Conservation (phyloP, 2,888 invertebrate genomes). For the Vannuccia rotundouncinata region DNA sequence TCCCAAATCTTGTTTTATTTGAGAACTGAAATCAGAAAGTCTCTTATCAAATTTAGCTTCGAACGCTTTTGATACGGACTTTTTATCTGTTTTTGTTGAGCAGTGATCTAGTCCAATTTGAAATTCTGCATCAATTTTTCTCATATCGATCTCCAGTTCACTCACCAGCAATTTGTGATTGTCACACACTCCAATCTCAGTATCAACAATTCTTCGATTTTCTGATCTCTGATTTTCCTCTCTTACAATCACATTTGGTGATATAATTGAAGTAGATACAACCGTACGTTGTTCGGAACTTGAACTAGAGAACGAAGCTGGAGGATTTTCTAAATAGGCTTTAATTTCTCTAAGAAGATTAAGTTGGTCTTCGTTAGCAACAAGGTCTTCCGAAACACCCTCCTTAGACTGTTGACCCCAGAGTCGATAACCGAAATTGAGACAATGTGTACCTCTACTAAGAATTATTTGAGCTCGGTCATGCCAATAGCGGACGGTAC, state of each 20-base stretch:
- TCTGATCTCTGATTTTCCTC: too few species aligned
- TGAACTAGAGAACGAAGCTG: too few species aligned
- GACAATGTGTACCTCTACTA: not conserved
- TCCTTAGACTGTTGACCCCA: not conserved
- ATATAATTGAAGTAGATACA: too few species aligned
- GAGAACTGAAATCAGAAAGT: not conserved
- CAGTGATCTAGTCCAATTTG: not conserved
- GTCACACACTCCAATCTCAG: too few species aligned
- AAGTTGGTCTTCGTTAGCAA: not conserved
- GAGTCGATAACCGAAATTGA: not conserved
- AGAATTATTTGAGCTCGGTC: not conserved
- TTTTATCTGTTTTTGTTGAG: not conserved
- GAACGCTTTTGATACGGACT: not conserved
- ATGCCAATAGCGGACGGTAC: not conserved
- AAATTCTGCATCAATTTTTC: not conserved
- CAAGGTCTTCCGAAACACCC: not conserved
- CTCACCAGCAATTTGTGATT: not conserved
- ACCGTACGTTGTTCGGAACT: too few species aligned
- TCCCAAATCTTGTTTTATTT: not conserved
- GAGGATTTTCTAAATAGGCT: not conserved
- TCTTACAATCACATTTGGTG: too few species aligned
- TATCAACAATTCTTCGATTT: too few species aligned
- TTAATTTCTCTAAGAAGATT: not conserved
- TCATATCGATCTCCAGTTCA: not conserved
- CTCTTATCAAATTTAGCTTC: not conserved